A percentile compares a stretch with the other conserved stretches of the same genome.
These are phyloP conservation scores for Zaprionus obscuricornis DNA, from an alignment of 2,888 invertebrate genomes.

Conservation along the genomic window DNA sequence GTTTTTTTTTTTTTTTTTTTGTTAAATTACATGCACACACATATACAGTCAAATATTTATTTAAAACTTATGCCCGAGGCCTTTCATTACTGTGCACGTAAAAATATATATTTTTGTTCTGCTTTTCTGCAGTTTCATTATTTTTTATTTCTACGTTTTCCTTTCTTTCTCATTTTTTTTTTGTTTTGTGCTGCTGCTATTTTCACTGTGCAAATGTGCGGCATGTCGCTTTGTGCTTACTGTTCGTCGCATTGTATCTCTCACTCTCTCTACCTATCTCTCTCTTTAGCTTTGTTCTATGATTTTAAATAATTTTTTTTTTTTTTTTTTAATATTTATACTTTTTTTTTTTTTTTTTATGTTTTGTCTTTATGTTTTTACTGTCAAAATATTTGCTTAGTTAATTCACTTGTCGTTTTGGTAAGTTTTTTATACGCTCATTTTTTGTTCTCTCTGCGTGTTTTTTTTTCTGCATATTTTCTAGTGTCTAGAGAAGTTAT, in stretches of 20 bases:
- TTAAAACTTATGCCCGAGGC: slow-evolving; percentile 76
- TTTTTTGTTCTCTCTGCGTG: too few relatives aligned
- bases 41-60: slow-evolving; percentile 72
- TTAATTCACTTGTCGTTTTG: slow-evolving; percentile 61
- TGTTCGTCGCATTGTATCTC: too few relatives aligned
- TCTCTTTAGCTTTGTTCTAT: slow-evolving; percentile 2
- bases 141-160: slow-evolving; percentile 15
- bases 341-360: slow-evolving; percentile 6
- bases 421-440: slow-evolving; percentile 33
- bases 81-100: slow-evolving; percentile 74
- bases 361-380: slow-evolving; percentile 7
- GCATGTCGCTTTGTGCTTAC: slow-evolving; percentile 54
- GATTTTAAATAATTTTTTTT: slow-evolving; percentile 12
- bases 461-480: slow-evolving; percentile 27
- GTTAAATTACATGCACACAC: slow-evolving; percentile 75
- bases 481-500: slow-evolving; percentile 56
- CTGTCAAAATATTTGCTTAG: slow-evolving; percentile 47
- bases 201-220: slow-evolving; percentile 63
- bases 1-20: slow-evolving; percentile 45
- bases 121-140: slow-evolving; percentile 33
- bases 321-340: not conserved
- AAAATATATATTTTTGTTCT: slow-evolving; percentile 43
- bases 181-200: slow-evolving; percentile 40
- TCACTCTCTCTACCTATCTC: too few relatives aligned
- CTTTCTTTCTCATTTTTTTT: slow-evolving; percentile 22